These are phyloP conservation scores for Cinclus cinclus DNA, from an alignment of 2,113 vertebrate genomes.

Conservation along the genomic window DNA sequence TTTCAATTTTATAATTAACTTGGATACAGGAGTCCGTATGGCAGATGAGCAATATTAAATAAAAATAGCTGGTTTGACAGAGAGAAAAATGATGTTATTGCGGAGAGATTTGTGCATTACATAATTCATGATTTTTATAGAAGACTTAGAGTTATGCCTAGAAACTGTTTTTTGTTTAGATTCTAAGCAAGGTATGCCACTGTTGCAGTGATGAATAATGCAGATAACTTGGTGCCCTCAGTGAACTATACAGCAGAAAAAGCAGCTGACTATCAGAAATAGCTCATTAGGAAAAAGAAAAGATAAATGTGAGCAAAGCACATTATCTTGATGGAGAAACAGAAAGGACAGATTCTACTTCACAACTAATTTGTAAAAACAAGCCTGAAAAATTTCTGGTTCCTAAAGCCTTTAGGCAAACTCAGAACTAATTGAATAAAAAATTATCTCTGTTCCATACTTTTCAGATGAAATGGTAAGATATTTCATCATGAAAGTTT, in stretches of 20 bases:
- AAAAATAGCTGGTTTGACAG: slow-evolving; percentile 66
- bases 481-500: slow-evolving; percentile 49
- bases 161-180: slow-evolving; percentile 65
- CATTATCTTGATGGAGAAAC: slow-evolving; percentile 51
- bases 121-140: slow-evolving; percentile 76
- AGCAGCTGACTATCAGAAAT: slow-evolving; percentile 52
- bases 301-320: slow-evolving; percentile 5
- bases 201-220: slow-evolving; percentile 70
- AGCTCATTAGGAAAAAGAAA: slow-evolving; percentile 43
- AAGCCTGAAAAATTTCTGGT: slow-evolving; percentile 32
- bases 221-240: slow-evolving; percentile 51
- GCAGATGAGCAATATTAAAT: slow-evolving; percentile 67
- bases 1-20: slow-evolving; percentile 65
- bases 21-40: slow-evolving; percentile 59
- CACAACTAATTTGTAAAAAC: slow-evolving; percentile 60
- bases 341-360: slow-evolving; percentile 2
- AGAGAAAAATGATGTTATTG: slow-evolving; percentile 40
- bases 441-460: not conserved
- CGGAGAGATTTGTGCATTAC: slow-evolving; percentile 62
- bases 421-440: slow-evolving; percentile 51
- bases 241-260: slow-evolving; percentile 59
- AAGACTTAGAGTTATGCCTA: slow-evolving; percentile 52
- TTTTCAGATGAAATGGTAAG: slow-evolving; percentile 26
- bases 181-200: slow-evolving; percentile 55
- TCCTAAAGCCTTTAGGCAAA: slow-evolving; percentile 58